Percentiles rank a stretch among this genome's conserved stretches.
phyloP scores from a whole-genome alignment of 1,140 invertebrate species.

The Lepidotrigona ventralis region DNA sequence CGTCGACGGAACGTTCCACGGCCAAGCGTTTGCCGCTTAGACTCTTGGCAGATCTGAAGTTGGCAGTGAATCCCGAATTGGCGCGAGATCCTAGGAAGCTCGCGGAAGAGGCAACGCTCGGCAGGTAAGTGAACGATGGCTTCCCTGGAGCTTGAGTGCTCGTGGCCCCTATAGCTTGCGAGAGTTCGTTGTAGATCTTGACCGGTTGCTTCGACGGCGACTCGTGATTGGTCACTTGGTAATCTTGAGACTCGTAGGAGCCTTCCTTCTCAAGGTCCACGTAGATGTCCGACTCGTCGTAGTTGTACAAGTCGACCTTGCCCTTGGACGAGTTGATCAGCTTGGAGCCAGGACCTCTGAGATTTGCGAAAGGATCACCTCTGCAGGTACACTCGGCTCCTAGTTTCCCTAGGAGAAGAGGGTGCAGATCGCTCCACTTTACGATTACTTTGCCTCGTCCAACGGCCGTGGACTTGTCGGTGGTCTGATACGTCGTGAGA shows the following conservation, averaged over 20 bases:
- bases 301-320: slow-evolving; percentile 73
- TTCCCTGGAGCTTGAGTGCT: neutral
- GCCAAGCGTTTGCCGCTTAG: slow-evolving; percentile 7
- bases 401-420: slow-evolving; percentile 85
- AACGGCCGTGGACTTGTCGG: slow-evolving; percentile 56
- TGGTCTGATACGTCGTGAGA: slow-evolving; percentile 45
- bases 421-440: slow-evolving; percentile 85
- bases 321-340: slow-evolving; percentile 74
- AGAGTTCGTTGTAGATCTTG: slow-evolving; percentile 30
- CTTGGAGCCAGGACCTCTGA: slow-evolving; percentile 66
- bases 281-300: slow-evolving; percentile 77
- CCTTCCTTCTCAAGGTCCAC: slow-evolving; percentile 73
- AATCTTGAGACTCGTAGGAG: slow-evolving; percentile 47
- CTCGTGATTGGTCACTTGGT: slow-evolving; percentile 8
- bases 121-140: slow-evolving; percentile 55
- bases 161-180: neutral
- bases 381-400: slow-evolving; percentile 87
- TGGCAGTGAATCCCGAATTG: neutral
- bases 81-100: neutral
- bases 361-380: slow-evolving; percentile 81
- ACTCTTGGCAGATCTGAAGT: slow-evolving; percentile 40
- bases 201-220: slow-evolving; percentile 6
- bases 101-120: slow-evolving; percentile 17
- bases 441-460: slow-evolving; percentile 82
- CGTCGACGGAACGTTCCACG: slow-evolving; percentile 78